Base-by-base conservation (phyloP, 2,113 vertebrate species). In the Corynorhinus townsendii region DNA sequence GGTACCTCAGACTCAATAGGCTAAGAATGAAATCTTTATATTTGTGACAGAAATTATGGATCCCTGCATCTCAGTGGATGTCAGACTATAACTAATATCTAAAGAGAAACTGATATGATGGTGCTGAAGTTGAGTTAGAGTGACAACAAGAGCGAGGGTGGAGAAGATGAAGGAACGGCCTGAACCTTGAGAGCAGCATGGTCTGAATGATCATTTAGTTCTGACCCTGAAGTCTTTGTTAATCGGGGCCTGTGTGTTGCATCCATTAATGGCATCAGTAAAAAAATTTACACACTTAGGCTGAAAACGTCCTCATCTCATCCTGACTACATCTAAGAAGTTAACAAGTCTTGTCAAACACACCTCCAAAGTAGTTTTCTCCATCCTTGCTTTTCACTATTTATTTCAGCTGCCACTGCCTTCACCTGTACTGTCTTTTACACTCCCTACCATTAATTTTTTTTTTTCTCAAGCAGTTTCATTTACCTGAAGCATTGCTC, bases 221-320 rank as follows among this genome's bases (percentile, higher is more conserved):
- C 30, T 38, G 47, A 73, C 35, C 19, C 30, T 26, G 38, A 2
- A 38, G 62, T 3, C 40, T 20, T 24, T 79, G n/a, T 72, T 76
- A 16, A 12, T 28, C 11, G n/a, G 24, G 43, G 52, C 43, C 35
- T 22, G 0, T 33, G 14, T 38, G 12, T 22, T 38, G 10, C 16
- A 24, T 56, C 11, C 5, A 15, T 56, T 38, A 56, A 33, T 35
- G 19, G 49, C 14, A 28, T 47, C 17, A n/a, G 19, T 4, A 22
- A 24, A 56, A 56, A 45, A 11, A 0, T 11, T 3, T 28, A 71
- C 33, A 26, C 3, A 28, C 0, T 4, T 2, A 11, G 30, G 14
- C 35, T 56, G 45, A 38, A 66, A 45, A 40, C 28, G 1, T 24
- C 28, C 35, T 11, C 28, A 1, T 77, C 9, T 33, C 30, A 1